These are phyloP conservation scores for Trachemys scripta DNA, from an alignment of 2,113 vertebrate genomes.

Conservation along the genomic window DNA sequence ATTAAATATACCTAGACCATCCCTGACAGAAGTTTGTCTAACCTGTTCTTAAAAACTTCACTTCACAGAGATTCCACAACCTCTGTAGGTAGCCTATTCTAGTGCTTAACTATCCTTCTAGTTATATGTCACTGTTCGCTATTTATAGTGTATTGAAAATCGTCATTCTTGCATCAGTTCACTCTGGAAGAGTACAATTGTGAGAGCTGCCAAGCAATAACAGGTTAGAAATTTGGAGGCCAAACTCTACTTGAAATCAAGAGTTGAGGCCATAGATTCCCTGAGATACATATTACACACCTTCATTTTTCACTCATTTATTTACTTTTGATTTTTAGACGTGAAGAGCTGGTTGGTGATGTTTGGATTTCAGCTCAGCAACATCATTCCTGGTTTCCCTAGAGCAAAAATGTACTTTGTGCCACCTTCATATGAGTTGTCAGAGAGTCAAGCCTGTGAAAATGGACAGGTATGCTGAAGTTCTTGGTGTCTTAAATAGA, in stretches of 20 bases:
- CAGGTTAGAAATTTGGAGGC: neutral
- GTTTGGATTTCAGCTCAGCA: constrained; percentile 99
- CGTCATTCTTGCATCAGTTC: neutral
- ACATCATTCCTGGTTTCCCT: constrained; percentile 98
- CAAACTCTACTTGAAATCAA: neutral
- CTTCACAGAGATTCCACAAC: neutral
- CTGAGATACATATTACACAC: neutral
- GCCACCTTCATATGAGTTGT: constrained; percentile 94
- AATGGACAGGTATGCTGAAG: constrained; percentile 89
- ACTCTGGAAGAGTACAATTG: neutral
- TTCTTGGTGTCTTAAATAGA: neutral
- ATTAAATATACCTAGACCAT: neutral
- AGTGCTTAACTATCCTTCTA: neutral
- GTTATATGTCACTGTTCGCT: neutral
- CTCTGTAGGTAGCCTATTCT: neutral
- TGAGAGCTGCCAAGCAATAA: neutral
- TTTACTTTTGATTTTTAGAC: constrained; percentile 83
- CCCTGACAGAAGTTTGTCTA: no score
- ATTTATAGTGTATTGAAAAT: neutral
- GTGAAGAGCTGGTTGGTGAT: constrained; percentile 99
- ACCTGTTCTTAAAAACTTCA: neutral
- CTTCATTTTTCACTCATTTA: constrained; percentile 34
- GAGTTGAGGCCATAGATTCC: neutral
- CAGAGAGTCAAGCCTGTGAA: constrained; percentile 95
- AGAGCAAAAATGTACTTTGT: constrained; percentile 97